phyloP scores from a whole-genome alignment of 2,888 invertebrate genomes.

The Drosophila algonquin region DNA sequence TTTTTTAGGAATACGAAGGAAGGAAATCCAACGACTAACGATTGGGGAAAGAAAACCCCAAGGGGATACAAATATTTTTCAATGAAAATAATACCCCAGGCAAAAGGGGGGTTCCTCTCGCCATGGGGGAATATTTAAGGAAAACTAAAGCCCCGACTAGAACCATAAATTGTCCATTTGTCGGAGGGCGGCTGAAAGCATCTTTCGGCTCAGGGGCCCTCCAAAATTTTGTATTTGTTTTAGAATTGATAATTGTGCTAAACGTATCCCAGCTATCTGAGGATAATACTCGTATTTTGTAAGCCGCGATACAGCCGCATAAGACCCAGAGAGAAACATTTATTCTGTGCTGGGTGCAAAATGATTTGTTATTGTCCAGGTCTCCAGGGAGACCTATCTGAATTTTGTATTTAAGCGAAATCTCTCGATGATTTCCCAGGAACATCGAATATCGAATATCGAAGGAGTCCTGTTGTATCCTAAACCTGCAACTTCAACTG shows the following conservation, averaged over 20 bases:
- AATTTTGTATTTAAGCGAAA: slow-evolving; percentile 41
- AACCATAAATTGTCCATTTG: slow-evolving; percentile 9
- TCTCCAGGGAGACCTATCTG: slow-evolving; percentile 7
- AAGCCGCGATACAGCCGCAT: slow-evolving; percentile 25
- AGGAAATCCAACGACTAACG: slow-evolving; percentile 29
- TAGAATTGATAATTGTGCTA: slow-evolving; percentile 46
- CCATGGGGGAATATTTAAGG: background rate
- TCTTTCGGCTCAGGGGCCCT: background rate
- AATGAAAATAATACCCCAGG: background rate
- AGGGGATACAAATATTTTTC: background rate
- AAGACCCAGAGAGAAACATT: background rate
- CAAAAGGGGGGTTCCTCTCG: background rate
- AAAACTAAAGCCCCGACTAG: background rate
- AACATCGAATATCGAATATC: slow-evolving; percentile 10
- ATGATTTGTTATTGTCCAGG: slow-evolving; percentile 43
- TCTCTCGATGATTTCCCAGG: slow-evolving; percentile 31
- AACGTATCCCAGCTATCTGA: slow-evolving; percentile 17
- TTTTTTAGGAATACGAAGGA: slow-evolving; percentile 39
- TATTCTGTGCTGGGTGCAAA: slow-evolving; percentile 4
- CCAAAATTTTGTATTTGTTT: slow-evolving; percentile 41
- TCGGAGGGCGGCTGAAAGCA: slow-evolving; percentile 4
- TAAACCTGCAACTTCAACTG: slow-evolving; percentile 21
- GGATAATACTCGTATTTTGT: slow-evolving; percentile 29
- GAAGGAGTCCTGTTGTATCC: slow-evolving; percentile 18
- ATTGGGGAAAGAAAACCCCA: slow-evolving; percentile 11